Evolutionary conservation across 2,888 invertebrate species (phyloP), one percentile per base, ranked within the genome.

Genomic region (Eubasilissa splendida): DNA sequence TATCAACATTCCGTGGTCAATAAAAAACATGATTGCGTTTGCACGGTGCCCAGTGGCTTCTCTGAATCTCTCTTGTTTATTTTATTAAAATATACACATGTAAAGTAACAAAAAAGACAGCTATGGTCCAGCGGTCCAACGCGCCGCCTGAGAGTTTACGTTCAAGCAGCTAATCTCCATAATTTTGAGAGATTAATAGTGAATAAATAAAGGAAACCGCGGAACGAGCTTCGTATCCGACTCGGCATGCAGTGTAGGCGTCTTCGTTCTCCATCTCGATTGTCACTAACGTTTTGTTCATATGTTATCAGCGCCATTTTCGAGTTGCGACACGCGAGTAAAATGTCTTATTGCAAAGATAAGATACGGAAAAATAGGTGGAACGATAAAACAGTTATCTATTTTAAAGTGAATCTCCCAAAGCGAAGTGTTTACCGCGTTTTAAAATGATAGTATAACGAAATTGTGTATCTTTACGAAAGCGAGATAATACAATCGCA

Each of bases 191-290:
- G 77, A 58, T 75, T 76, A 59, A 70, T 52, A 53, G 31, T 77
- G 70, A 50, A 77, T 53, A 77, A 70, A 76, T 65, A 65, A 65
- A 77, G 77, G 77, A 77, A 77, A 77, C 77, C 70, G 50, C 10
- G 2, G 58, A 77, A 58, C 56, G 10, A 59, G 59, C 54, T 14
- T n/a, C 50, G 42, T 31, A 70, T 58, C 56, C 42, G 56, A 42
- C 58, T 58, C 54, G 11, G 31, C 7, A 9, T 8, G 4, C 11
- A 14, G 63, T 50, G 79, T 54, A 14, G 79, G 53, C 53, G 73
- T n/a, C 58, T 4, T 4, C 8, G 10, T 60, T n/a, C 58, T 4
- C 10, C 8, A 10, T 60, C 14, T 42, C 60, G 22, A 14, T 9
- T 2, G 52, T 59, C 10, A 9, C 22, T 22, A 22, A 22, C 11